A percentile compares a stretch with the other conserved stretches of the same genome.
These are phyloP conservation scores for Catocala fraxini DNA, from an alignment of 2,888 invertebrate species.

Conservation along the genomic window DNA sequence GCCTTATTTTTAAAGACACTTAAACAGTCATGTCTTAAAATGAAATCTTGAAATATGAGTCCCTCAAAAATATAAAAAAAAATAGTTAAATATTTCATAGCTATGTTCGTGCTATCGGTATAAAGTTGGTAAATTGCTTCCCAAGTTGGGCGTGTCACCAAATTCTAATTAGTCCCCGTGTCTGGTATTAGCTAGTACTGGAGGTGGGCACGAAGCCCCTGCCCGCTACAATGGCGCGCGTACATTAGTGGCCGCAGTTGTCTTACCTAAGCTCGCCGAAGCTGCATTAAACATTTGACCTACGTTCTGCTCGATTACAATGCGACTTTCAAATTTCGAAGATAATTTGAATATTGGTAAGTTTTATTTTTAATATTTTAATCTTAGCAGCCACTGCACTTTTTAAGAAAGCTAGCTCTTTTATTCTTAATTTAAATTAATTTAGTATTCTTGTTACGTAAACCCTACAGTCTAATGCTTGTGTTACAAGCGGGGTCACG, in stretches of 20 bases:
- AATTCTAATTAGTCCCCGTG: slow-evolving; percentile 85
- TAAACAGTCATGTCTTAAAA: too few species aligned
- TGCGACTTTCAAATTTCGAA: neutral
- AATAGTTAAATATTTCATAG: neutral
- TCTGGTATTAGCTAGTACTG: slow-evolving; percentile 82
- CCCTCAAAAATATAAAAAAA: neutral
- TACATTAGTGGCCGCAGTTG: slow-evolving; percentile 27
- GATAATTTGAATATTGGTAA: neutral
- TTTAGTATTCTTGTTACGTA: too few species aligned
- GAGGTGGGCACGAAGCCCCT: slow-evolving; percentile 59
- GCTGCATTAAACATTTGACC: neutral
- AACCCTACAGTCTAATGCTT: too few species aligned
- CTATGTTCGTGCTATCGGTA: slow-evolving; percentile 61
- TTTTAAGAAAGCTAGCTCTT: too few species aligned
- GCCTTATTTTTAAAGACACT: too few species aligned
- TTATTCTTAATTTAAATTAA: too few species aligned
- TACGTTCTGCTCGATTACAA: neutral
- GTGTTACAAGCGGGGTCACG: too few species aligned
- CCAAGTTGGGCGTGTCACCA: slow-evolving; percentile 77
- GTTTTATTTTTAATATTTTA: slow-evolving; percentile 7
- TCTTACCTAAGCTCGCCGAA: slow-evolving; percentile 5
- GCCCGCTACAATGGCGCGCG: slow-evolving; percentile 41
- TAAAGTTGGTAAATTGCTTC: slow-evolving; percentile 70
- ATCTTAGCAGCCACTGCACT: too few species aligned
- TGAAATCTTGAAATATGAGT: too few species aligned